A percentile compares a stretch with the other conserved stretches of the same genome.
Conservation (phyloP, 2,113 vertebrate species). For the Papio anubis region DNA sequence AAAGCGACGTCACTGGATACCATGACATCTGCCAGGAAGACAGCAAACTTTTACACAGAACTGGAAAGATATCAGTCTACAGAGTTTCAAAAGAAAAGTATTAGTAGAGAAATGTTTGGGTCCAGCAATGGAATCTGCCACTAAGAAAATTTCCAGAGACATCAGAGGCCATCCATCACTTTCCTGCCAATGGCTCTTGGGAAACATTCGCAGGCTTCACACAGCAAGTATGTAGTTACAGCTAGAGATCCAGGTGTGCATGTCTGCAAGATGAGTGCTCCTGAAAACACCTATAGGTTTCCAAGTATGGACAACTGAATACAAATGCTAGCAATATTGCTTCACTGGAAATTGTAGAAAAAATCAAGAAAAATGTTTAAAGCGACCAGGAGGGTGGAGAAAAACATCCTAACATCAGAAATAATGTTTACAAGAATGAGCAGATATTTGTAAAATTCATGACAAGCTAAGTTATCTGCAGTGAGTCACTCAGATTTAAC, state of each 20-base stretch:
- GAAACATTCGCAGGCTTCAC: accelerated
- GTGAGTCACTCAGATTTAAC: conserved; percentile 15
- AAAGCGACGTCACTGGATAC: neutral
- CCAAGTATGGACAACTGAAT: neutral
- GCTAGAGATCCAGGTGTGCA: accelerated
- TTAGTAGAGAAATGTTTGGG: neutral
- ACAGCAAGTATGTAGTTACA: neutral
- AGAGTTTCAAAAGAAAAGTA: accelerated
- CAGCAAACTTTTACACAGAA: neutral
- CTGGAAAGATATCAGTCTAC: accelerated
- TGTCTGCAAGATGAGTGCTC: accelerated
- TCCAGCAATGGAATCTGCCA: accelerated
- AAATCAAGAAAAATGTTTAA: neutral
- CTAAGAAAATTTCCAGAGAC: neutral
- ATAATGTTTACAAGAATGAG: neutral
- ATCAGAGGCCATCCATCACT: accelerated
- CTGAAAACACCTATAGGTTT: accelerated
- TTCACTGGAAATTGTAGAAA: neutral
- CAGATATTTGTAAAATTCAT: conserved; percentile 9
- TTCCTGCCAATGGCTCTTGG: accelerated
- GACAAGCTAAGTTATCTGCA: neutral
- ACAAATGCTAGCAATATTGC: neutral
- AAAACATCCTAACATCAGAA: neutral
- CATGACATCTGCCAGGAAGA: no score
- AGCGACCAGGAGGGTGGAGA: accelerated